Base-by-base conservation (phyloP, 2,113 vertebrate species). In the Danionella cerebrum region DNA sequence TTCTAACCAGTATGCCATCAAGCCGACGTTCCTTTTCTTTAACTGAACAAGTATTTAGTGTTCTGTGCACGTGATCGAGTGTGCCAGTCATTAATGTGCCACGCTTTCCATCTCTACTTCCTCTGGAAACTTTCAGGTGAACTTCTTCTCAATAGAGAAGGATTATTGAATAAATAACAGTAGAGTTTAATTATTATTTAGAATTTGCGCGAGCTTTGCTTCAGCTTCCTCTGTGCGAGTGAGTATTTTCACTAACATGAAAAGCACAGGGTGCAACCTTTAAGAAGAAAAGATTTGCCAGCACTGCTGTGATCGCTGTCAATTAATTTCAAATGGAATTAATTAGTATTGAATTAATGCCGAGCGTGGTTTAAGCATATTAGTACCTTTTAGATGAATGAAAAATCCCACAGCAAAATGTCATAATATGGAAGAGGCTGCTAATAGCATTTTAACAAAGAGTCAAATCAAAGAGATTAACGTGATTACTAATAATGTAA, bases 321-420 rank as follows among this genome's bases (percentile, higher is more conserved):
- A 63, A 63, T 63, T 48, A 63, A 63, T 48, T 24, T 48, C 39
- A 44, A 60, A 60, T 60, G n/a, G 48, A 63, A 63, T 63, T 36
- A 41, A 36, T 63, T 63, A 48, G 59, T 44, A 47, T 63, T 33
- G 11, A 36, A 63, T 63, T 10, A 48, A 36, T 3, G 13, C 19
- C 57, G 27, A 3, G 6, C 19, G 21, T 39, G 54, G 6, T 16
- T n/a, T 41, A 3, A 60, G 6, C 7, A 4, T 39, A 24, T 21
- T 2, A 5, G 19, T 44, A 2, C 11, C 11, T 13, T 36, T 7
- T 11, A 24, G 27, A 13, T 31, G 38, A 44, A 16, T 60, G 27
- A 11, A 9, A 33, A 33, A 60, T 27, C 9, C 5, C 10, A 18
- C 5, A 19, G 29, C 33, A 36, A 36, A 29, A 42, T 29, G 3